phyloP scores from a whole-genome alignment of 1,140 invertebrate species.

The Euura saliciscinereae region DNA sequence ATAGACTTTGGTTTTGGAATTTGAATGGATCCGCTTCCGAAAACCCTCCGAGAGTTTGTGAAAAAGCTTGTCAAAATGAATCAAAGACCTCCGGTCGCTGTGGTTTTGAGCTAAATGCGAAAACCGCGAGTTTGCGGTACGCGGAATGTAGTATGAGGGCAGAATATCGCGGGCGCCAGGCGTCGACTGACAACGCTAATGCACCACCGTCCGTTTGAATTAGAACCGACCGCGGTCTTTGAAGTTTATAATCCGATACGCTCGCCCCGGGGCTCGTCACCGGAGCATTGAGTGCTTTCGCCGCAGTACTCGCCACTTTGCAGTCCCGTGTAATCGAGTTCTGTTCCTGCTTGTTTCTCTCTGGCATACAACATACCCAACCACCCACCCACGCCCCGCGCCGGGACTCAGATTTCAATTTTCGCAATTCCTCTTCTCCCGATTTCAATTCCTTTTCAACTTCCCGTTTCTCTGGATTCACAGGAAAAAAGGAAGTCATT shows the following conservation, averaged over 20 bases:
- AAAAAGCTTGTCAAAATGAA: too few species aligned
- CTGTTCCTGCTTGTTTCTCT: background rate
- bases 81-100: too few species aligned
- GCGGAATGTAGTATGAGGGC: too few species aligned
- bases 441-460: background rate
- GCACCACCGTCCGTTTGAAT: conserved; percentile 3
- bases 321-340: conserved; percentile 32
- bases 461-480: background rate
- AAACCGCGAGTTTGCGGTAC: too few species aligned
- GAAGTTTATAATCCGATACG: conserved; percentile 60
- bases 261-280: conserved; percentile 37
- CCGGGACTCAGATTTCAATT: too few species aligned
- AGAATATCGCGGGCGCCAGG: too few species aligned
- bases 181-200: conserved; percentile 6
- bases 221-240: conserved; percentile 46
- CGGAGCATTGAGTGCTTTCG: conserved; percentile 53
- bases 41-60: too few species aligned
- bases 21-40: too few species aligned
- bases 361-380: too few species aligned
- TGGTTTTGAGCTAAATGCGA: background rate
- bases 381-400: background rate
- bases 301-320: conserved; percentile 51
- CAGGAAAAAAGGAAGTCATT: background rate
- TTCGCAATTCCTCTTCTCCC: background rate
- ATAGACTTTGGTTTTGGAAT: too few species aligned